Evolutionary conservation across 2,113 vertebrate genomes (phyloP).

Genomic region (Struthidea cinerea): DNA sequence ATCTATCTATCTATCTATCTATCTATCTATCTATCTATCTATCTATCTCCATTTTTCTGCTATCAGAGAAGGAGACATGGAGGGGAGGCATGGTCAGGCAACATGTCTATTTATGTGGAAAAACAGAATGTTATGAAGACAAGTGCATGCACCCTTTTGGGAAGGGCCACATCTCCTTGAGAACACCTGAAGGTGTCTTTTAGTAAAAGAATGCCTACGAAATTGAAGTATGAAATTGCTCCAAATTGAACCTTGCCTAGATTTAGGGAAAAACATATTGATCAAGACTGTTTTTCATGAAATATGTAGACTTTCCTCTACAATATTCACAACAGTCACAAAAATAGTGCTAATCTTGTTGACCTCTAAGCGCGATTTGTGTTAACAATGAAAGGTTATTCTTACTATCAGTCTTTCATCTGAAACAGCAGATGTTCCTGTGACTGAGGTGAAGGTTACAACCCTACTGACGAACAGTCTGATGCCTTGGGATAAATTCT

Average conservation of each 20-base stretch:
- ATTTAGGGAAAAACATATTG: not conserved
- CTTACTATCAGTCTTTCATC: not conserved
- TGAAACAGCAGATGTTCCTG: not conserved
- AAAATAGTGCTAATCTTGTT: not conserved
- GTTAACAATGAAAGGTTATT: not conserved
- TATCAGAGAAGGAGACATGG: not conserved
- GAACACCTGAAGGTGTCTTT: not conserved
- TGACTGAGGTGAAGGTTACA: not conserved
- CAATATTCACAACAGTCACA: not conserved
- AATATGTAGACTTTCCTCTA: not conserved
- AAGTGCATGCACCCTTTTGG: not conserved
- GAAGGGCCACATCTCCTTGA: not conserved
- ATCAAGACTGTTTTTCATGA: not conserved
- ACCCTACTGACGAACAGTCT: not conserved
- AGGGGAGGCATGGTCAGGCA: not conserved
- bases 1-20: rapidly evolving
- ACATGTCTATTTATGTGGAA: not conserved
- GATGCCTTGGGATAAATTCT: not conserved
- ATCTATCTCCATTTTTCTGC: not conserved
- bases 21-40: not conserved
- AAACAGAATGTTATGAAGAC: not conserved
- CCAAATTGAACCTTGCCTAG: not conserved
- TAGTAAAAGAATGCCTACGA: not conserved
- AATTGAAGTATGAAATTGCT: not conserved
- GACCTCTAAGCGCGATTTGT: not conserved